Base-by-base conservation (phyloP, 2,113 vertebrate genomes). In the Rattus norvegicus region DNA sequence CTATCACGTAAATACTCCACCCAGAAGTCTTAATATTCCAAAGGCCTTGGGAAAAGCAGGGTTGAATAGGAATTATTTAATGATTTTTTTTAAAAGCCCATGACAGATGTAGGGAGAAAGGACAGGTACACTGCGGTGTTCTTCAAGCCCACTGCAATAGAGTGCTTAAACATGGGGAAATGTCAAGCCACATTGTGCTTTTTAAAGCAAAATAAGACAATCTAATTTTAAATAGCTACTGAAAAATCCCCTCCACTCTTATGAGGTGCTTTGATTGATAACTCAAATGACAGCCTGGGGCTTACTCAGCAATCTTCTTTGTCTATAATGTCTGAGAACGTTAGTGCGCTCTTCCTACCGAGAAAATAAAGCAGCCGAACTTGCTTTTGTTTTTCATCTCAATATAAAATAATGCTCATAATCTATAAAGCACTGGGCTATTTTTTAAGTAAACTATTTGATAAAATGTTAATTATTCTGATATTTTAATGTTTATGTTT, bases 341-440 rank as follows among this genome's bases (percentile, higher is more conserved):
- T 93, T 81, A 94, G 39, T 91, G 0, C 17, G 20, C 70, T 87
- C 49, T 96, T 95, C 86, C 36, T 96, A 86, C 83, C 91, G 85
- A 97, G 95, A 67, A 81, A 97, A 87, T 88, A 91, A 98, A 98
- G 94, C 92, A 92, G 7, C 16, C 97, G 76, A 89, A 72, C 13
- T 52, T 95, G 96, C 13, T 88, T 95, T 72, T 7, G 3, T 24
- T 59, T 77, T 47, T 24, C 13, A 30, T 47, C 70, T 49, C 63
- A 76, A 79, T 86, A 83, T 7, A 39, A 96, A 83, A 96, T 90
- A 97, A 95, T 94, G 5, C 1, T 81, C 92, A 83, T 97, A 67
- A 87, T 90, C 73, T 59, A 61, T 86, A 96, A 83, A 91, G n/a
- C 36, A 73, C 39, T 86, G 33, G 5, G 19, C 24, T 94, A 3